Evolutionary conservation across 1,140 invertebrate species (phyloP).

Genomic region (Rhyacophila brunnea): DNA sequence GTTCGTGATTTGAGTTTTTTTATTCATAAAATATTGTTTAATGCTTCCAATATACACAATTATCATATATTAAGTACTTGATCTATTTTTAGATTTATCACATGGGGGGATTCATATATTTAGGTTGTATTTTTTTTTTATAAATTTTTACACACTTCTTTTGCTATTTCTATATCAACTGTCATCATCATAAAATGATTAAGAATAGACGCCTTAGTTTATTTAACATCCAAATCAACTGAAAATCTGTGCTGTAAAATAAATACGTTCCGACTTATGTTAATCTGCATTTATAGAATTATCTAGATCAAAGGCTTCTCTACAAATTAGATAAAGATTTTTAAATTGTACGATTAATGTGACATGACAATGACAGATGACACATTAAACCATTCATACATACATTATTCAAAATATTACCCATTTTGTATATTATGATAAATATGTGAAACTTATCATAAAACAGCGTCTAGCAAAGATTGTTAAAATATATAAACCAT

Average conservation of each 20-base stretch:
- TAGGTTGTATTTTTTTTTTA: conserved; percentile 24
- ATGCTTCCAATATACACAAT: conserved; percentile 31
- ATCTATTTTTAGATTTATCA: conserved; percentile 29
- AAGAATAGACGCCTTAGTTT: too few relatives aligned
- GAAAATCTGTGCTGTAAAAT: too few relatives aligned
- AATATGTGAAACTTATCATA: conserved; percentile 18
- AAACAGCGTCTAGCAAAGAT: conserved; percentile 18
- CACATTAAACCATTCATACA: conserved; percentile 7
- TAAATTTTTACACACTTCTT: not conserved
- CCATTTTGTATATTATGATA: conserved; percentile 18
- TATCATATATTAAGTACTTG: conserved; percentile 28
- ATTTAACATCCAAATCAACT: too few relatives aligned
- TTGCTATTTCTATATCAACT: not conserved
- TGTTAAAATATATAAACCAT: conserved; percentile 8
- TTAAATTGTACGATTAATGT: too few relatives aligned
- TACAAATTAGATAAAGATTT: too few relatives aligned
- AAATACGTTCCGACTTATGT: too few relatives aligned
- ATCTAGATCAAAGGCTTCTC: too few relatives aligned
- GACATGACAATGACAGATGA: too few relatives aligned
- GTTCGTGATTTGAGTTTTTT: not conserved
- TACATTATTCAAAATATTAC: conserved; percentile 9
- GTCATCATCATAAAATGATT: not conserved
- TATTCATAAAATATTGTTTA: conserved; percentile 16
- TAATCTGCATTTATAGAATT: too few relatives aligned
- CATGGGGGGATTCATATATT: conserved; percentile 33